These are phyloP conservation scores for Corticium candelabrum DNA, from an alignment of 37 sponge, comb jelly and placozoan species.

Conservation along the genomic window DNA sequence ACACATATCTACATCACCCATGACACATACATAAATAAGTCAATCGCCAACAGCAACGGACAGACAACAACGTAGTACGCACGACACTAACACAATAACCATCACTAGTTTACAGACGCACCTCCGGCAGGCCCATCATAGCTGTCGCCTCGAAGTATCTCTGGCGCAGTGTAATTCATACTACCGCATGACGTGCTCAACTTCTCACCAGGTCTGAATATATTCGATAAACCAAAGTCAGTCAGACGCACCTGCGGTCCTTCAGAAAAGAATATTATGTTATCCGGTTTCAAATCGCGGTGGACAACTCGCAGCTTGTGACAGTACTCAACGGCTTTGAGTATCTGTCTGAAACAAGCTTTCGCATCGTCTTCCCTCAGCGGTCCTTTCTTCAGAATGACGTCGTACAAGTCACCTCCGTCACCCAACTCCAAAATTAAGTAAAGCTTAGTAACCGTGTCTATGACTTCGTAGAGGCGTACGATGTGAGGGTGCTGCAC, in stretches of 20 bases:
- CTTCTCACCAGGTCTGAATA: constrained; percentile 86
- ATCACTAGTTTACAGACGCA: too few relatives aligned
- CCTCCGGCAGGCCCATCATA: constrained; percentile 87
- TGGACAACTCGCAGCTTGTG: constrained; percentile 93
- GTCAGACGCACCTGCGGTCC: constrained; percentile 65
- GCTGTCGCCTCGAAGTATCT: constrained; percentile 85
- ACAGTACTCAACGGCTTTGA: constrained; percentile 87
- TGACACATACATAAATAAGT: too few relatives aligned
- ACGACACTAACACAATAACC: too few relatives aligned
- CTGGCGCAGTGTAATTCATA: constrained; percentile 92
- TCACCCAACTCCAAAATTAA: constrained; percentile 88
- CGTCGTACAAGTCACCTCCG: constrained; percentile 93
- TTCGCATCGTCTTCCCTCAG: constrained; percentile 58
- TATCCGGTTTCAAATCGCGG: constrained; percentile 95
- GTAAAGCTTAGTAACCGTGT: constrained; percentile 88
- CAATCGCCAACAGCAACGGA: too few relatives aligned
- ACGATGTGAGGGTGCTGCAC: constrained; percentile 91
- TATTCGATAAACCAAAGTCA: constrained; percentile 89
- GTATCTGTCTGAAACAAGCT: constrained; percentile 67
- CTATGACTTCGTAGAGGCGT: constrained; percentile 91
- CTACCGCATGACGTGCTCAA: constrained; percentile 88
- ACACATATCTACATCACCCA: too few relatives aligned
- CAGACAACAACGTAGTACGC: too few relatives aligned
- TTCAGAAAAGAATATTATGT: constrained; percentile 75
- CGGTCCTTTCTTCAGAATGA: constrained; percentile 57